Conservation (phyloP, 2,888 invertebrate species). For the Cotesia congregata region DNA sequence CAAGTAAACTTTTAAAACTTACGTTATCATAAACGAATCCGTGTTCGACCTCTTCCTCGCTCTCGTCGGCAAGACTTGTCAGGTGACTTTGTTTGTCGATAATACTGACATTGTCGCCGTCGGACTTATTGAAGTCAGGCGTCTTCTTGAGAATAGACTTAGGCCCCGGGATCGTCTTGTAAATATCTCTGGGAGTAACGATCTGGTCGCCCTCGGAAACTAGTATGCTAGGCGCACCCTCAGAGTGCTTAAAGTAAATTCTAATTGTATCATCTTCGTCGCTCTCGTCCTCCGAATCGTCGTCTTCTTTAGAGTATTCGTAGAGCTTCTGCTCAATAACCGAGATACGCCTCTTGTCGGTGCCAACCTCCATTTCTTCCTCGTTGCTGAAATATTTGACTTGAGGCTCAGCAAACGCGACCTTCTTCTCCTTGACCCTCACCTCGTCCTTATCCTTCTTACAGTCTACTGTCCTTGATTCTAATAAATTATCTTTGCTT, state of each 20-base stretch:
- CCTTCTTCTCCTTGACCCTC: slow-evolving; percentile 41
- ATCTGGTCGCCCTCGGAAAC: slow-evolving; percentile 46
- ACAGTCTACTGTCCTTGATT: slow-evolving; percentile 18
- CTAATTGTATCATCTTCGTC: slow-evolving; percentile 53
- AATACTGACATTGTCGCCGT: background rate
- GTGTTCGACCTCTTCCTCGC: background rate
- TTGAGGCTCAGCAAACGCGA: slow-evolving; percentile 45
- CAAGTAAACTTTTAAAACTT: background rate
- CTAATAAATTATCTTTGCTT: slow-evolving; percentile 38
- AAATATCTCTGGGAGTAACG: slow-evolving; percentile 60
- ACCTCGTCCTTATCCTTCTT: slow-evolving; percentile 37
- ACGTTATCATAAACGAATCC: slow-evolving; percentile 12
- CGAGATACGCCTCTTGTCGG: slow-evolving; percentile 36
- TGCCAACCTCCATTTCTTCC: slow-evolving; percentile 35
- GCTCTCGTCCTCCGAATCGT: slow-evolving; percentile 40
- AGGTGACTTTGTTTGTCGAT: slow-evolving; percentile 30
- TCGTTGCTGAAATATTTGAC: slow-evolving; percentile 45
- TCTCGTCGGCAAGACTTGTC: slow-evolving; percentile 34
- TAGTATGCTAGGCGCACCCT: slow-evolving; percentile 37
- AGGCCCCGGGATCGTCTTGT: slow-evolving; percentile 56
- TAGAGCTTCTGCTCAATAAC: slow-evolving; percentile 39
- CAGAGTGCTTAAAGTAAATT: slow-evolving; percentile 57
- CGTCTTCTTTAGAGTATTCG: slow-evolving; percentile 40
- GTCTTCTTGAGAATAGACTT: slow-evolving; percentile 65
- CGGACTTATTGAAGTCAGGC: slow-evolving; percentile 39